A percentile compares a stretch with the other conserved stretches of the same genome.
Conservation (phyloP, 2,113 vertebrate species). For the Trochalopteron elliotii region DNA sequence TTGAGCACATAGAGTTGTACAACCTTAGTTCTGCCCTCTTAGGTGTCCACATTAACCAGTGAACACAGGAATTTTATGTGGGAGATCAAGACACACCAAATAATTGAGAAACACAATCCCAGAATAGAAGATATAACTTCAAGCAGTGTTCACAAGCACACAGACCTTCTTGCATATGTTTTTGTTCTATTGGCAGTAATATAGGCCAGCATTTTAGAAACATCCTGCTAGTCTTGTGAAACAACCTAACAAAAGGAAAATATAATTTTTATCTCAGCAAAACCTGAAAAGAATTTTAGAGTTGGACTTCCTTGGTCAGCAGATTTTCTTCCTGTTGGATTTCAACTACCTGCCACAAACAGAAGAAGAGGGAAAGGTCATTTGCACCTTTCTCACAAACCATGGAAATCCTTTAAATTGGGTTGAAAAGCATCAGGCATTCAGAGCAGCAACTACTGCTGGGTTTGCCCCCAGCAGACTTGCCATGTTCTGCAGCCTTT, state of each 20-base stretch:
- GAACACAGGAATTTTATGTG: not conserved
- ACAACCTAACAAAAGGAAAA: not conserved
- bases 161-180: not conserved
- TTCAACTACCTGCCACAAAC: conserved; percentile 21
- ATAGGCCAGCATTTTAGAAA: not conserved
- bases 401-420: not conserved
- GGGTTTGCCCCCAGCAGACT: not conserved
- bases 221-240: conserved; percentile 1
- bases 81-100: not conserved
- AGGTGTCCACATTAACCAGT: not conserved
- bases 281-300: not conserved
- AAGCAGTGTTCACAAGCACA: not conserved
- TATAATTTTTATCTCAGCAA: not conserved
- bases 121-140: not conserved
- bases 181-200: conserved; percentile 10
- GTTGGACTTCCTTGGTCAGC: not conserved
- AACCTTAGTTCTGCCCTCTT: not conserved
- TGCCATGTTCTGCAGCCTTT: not conserved
- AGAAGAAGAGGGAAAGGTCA: not conserved
- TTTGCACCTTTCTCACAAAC: not conserved
- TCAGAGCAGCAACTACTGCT: not conserved
- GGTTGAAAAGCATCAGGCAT: not conserved
- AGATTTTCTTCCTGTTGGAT: not conserved
- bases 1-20: not conserved
- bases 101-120: not conserved